phyloP scores from a whole-genome alignment of 2,113 vertebrate species.

The Oreochromis aureus region DNA sequence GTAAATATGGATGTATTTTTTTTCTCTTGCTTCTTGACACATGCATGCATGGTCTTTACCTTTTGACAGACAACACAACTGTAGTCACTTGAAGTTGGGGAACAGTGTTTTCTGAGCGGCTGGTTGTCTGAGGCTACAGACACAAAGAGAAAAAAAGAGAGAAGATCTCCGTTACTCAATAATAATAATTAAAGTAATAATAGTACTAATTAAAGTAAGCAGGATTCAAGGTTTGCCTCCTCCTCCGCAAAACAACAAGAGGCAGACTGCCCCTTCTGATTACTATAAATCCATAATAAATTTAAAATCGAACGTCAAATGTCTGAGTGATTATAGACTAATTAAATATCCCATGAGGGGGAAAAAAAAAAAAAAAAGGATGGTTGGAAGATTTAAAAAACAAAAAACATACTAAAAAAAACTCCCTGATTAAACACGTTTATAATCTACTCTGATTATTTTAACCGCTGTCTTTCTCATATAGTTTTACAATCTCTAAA shows the following conservation, averaged over 20 bases:
- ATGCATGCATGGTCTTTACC: slow-evolving; percentile 52
- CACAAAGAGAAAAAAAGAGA: background rate
- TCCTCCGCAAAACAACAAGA: background rate
- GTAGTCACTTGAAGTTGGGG: slow-evolving; percentile 80
- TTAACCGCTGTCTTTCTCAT: background rate
- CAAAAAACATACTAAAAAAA: background rate
- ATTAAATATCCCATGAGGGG: background rate
- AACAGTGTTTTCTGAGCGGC: slow-evolving; percentile 83
- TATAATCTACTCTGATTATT: background rate
- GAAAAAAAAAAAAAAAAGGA: accelerated
- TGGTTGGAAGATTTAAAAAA: background rate
- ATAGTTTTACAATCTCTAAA: background rate
- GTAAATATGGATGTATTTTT: background rate
- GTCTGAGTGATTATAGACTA: background rate
- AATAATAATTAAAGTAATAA: background rate
- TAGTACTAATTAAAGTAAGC: background rate
- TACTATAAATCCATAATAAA: background rate
- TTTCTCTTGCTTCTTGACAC: background rate
- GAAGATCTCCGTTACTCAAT: background rate
- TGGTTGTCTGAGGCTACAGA: background rate
- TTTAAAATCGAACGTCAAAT: background rate
- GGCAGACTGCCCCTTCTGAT: background rate
- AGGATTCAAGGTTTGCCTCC: background rate
- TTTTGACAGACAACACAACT: slow-evolving; percentile 92
- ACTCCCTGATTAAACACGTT: background rate